These are phyloP conservation scores for Musca vetustissima DNA, from an alignment of 1,140 invertebrate genomes.

Conservation along the genomic window DNA sequence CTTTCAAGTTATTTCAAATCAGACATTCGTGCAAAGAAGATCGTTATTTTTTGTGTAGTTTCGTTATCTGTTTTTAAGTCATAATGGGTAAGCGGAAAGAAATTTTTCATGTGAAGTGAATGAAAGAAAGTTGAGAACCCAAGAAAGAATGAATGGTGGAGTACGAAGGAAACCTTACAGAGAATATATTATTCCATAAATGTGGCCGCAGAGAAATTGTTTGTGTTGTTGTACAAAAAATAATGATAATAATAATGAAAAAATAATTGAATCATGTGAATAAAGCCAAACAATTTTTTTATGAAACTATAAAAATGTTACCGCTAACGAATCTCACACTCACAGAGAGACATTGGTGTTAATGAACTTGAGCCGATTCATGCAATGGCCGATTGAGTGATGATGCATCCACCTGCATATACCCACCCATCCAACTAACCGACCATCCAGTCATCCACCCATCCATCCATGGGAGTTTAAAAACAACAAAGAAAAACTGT, in stretches of 20 bases:
- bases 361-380: too few species aligned
- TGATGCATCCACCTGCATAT: too few species aligned
- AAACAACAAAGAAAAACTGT: too few species aligned
- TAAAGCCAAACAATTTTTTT: not conserved
- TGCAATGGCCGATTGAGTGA: too few species aligned
- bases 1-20: conserved; percentile 28
- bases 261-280: not conserved
- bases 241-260: too few species aligned
- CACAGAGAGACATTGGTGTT: too few species aligned
- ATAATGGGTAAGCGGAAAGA: conserved; percentile 14
- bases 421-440: too few species aligned
- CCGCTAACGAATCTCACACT: too few species aligned
- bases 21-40: conserved; percentile 36
- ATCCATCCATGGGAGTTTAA: too few species aligned
- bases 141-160: conserved; percentile 12
- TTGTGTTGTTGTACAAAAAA: not conserved
- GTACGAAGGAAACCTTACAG: not conserved
- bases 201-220: not conserved
- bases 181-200: not conserved
- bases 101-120: not conserved
- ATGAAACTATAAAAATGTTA: too few species aligned
- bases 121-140: conserved; percentile 1
- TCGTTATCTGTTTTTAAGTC: not conserved
- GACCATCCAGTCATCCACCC: too few species aligned
- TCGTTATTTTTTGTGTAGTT: not conserved